Percentiles rank a stretch among this genome's conserved stretches.
These are phyloP conservation scores for Meloe dianella DNA, from an alignment of 2,888 invertebrate species.

Conservation along the genomic window DNA sequence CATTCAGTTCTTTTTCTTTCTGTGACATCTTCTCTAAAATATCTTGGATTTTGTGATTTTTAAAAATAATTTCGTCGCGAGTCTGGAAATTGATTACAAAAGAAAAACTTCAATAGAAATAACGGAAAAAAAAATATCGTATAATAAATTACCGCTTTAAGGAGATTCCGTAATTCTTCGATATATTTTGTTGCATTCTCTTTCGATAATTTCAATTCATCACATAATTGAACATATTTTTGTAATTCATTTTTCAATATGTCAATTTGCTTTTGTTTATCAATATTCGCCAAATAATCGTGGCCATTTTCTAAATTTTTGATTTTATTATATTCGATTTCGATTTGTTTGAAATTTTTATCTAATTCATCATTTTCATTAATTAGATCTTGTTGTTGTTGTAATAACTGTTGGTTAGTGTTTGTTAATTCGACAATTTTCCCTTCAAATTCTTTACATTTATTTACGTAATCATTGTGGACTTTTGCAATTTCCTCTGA, in stretches of 20 bases:
- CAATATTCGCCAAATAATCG: neutral
- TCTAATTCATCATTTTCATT: neutral
- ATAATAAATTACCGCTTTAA: constrained; percentile 52
- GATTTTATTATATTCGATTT: no score
- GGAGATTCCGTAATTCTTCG: constrained; percentile 48
- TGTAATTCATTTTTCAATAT: neutral
- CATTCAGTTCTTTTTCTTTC: neutral
- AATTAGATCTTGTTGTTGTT: neutral
- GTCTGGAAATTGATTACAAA: neutral
- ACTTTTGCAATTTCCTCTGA: neutral
- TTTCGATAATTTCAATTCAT: constrained; percentile 63
- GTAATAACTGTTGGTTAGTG: neutral
- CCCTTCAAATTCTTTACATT: neutral
- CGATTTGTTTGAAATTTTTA: neutral
- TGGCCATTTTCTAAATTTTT: neutral
- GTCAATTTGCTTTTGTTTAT: neutral
- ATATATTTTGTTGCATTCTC: constrained; percentile 56
- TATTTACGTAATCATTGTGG: neutral
- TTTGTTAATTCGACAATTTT: neutral
- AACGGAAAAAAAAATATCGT: no score
- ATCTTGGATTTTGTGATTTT: neutral
- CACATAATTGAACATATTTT: constrained; percentile 49
- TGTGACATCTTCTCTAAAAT: neutral
- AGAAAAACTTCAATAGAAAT: no score
- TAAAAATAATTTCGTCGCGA: neutral